Base-by-base conservation (phyloP, 1,140 invertebrate species). In the Ceratosolen solmsi region DNA sequence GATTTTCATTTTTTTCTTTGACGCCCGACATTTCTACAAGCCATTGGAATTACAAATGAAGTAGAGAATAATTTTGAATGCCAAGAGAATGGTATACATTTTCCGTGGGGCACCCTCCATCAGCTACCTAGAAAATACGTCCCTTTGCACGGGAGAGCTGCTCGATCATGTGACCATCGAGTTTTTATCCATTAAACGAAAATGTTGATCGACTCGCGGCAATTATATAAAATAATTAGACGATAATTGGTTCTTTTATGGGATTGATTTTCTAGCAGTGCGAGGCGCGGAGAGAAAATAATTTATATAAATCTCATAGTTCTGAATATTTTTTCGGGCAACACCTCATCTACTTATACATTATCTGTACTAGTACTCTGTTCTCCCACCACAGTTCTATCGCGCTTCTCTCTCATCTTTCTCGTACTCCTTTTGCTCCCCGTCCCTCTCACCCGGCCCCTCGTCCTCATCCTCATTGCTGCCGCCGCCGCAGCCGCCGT, bases 331-430 rank as follows among this genome's bases (percentile, higher is more conserved):
- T 79, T 56, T 79, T 79, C 65, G 33, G 54, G 46, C 79, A 72
- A 74, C 71, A 41, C 56, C 71, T 80, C 71, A 74, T 80, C 71
- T 80, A 38, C 56, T 71, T 74, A 51, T 74, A 80, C 58, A 80
- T 80, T 60, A 80, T 74, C 71, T 80, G 65, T n/a, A 65, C 22
- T 54, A 58, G 68, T 63, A 65, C 27, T 27, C 2, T 46, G n/a
- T 38, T 20, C 20, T 58, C 56, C 73, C 77, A 79, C 27, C 65
- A 54, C 20, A 65, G n/a, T 11, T 46, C 22, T 71, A 36, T 46
- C 8, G 22, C 60, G 25, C 22, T 20, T 11, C n/a, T 27, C 38
- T 56, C 54, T 56, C 20, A 17, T 56, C 74, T 63, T 56, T 76
- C 58, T 25, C 74, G 38, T 75, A 51, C 8, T 22, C 27, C 73